Percentiles rank a stretch among this genome's conserved stretches.
These are phyloP conservation scores for Linurgus olivaceus DNA, from an alignment of 2,797 vertebrate genomes.

Conservation along the genomic window DNA sequence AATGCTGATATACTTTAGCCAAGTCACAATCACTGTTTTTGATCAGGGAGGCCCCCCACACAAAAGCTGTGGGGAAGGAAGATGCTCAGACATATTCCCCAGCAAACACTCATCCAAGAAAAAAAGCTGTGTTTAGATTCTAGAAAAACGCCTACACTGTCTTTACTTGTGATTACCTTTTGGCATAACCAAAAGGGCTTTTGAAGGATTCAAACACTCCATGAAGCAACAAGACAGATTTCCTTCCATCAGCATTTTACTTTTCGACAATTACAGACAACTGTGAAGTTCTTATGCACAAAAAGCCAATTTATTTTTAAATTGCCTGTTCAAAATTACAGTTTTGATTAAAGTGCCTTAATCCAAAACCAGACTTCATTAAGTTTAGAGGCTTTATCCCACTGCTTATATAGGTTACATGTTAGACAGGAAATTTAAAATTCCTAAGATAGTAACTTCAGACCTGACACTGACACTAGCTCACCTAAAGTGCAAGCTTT, in stretches of 20 bases:
- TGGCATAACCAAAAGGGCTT: constrained; percentile 7
- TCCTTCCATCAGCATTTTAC: background rate
- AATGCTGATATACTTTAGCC: background rate
- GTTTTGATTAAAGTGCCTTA: background rate
- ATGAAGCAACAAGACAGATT: background rate
- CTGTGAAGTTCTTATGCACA: background rate
- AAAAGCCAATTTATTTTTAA: constrained; percentile 2
- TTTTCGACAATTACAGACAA: constrained; percentile 3
- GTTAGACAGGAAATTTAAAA: background rate
- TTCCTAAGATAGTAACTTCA: background rate
- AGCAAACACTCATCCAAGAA: constrained; percentile 8
- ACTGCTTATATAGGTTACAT: background rate
- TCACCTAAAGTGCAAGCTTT: background rate
- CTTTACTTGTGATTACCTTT: background rate
- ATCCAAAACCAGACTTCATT: background rate
- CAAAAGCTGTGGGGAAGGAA: background rate
- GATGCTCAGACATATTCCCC: background rate
- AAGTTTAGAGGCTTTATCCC: background rate
- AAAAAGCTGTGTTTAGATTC: background rate
- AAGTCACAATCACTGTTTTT: background rate
- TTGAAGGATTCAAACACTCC: background rate
- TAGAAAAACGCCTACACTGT: background rate
- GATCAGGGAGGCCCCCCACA: background rate
- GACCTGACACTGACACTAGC: background rate
- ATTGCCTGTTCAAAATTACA: background rate